Base-by-base conservation (phyloP, 1,140 invertebrate species). In the Bombus consobrinus region DNA sequence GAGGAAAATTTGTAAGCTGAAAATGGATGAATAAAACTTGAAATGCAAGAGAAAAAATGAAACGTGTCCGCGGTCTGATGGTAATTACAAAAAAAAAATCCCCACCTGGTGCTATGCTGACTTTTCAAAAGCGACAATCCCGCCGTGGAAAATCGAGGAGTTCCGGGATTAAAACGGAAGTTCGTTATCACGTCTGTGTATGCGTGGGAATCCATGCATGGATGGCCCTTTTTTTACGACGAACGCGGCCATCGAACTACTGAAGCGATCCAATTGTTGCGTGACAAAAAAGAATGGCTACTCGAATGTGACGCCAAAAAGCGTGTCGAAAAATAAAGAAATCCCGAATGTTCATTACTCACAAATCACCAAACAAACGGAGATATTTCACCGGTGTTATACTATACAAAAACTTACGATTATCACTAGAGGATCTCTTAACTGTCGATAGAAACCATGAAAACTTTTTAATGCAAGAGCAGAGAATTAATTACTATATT, bases 41-140 rank as follows among this genome's bases (percentile, higher is more conserved):
- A 5, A 28, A 37, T 13, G 1, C 25, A 5, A 9, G 15, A 6
- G 1, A 28, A 73, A 47, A 69, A 53, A 71, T 68, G 83, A 79
- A 84, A 79, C 39, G 53, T 72, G 32, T 12, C 12, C 53, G 64
- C 25, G 32, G 76, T 41, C 32, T 53, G 53, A 25, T 34, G 37
- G 76, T 80, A 84, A 85, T 85, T 80, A 72, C 53, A 72, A 69
- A 69, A 72, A 41, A 72, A 79, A 69, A 68, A 77, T 69, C n/a
- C 59, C 6, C 37, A 28, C 34, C 62, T 53, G 32, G 53, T 22
- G 66, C 53, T 79, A 39, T 43, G 66, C 77, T 85, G 83, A 85
- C 77, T 85, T 85, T 79, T 79, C 83, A 84, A 79, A 79, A 84
- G 76, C 76, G 66, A 71, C 76, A 71, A 72, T 79, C 76, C 76